Evolutionary conservation across 2,113 vertebrate genomes (phyloP), one percentile per base, ranked within the genome.

Genomic region (Pyxicephalus adspersus): DNA sequence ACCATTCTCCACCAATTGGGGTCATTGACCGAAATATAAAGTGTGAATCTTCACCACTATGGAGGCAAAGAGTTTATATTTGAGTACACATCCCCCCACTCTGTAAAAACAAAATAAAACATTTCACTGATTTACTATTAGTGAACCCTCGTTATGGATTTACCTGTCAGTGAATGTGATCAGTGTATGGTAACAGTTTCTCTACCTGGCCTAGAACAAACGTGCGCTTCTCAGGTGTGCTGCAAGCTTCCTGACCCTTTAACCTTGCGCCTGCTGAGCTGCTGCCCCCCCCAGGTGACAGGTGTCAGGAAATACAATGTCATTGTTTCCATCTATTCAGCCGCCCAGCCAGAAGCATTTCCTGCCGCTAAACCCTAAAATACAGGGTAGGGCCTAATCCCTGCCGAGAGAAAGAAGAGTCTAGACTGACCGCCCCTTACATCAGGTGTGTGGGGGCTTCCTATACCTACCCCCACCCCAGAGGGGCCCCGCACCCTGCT

Each of bases 291-390:
- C 45, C 25, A 55, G 78, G 78, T 81, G 67, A 66, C 77, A 79
- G 77, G 77, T 80, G 78, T 81, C 67, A 81, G 68, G 67, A 81
- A 73, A 64, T 80, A 64, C 25, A 54, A 54, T 63, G 64, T 20
- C 58, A 54, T 81, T 81, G 78, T 80, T 72, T 22, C 57, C 72
- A 25, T 64, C 68, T 72, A 81, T 73, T 81, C 22, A 23, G 67
- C 63, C 72, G 23, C 26, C n/a, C 23, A 25, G 28, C 66, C 34
- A 58, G 58, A 23, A 25, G 65, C 34, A 16, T 61, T 70, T 50
- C 52, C 28, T 71, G 61, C 77, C 78, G 31, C 55, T 81, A 81
- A 81, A 58, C 78, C 78, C 17, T 64, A 73, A 81, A 81, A 58
- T 73, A 81, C 34, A 50, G 73, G 78, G 31, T 81, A 64, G 34